Percentiles rank a stretch among this genome's conserved stretches.
phyloP scores from a whole-genome alignment of 92 coral and sea anemone genomes.

The Virgularia gustaviana region DNA sequence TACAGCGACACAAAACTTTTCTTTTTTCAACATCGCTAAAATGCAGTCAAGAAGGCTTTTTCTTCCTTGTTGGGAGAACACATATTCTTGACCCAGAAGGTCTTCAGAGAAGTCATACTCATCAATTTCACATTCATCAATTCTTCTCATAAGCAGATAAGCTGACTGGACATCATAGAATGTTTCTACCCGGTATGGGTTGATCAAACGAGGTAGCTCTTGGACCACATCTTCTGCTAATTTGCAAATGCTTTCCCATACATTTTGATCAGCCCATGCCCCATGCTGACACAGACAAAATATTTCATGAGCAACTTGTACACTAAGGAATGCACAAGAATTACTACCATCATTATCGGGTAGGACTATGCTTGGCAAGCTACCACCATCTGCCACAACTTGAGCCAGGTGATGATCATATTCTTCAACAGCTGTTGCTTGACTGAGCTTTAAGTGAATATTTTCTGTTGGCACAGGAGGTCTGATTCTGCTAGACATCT shows the following conservation, averaged over 20 bases:
- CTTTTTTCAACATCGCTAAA: background rate
- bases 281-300: background rate
- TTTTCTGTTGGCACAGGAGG: constrained; percentile 4
- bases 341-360: constrained; percentile 20
- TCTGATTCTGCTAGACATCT: background rate
- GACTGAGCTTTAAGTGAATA: constrained; percentile 18
- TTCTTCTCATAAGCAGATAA: constrained; percentile 12
- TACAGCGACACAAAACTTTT: constrained; percentile 8
- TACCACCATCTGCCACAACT: background rate
- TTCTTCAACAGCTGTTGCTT: too few species aligned
- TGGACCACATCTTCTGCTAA: constrained; percentile 12
- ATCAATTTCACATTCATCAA: background rate
- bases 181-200: constrained; percentile 10
- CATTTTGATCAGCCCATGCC: background rate
- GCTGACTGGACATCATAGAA: constrained; percentile 25
- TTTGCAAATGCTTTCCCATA: constrained; percentile 2
- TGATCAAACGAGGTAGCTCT: constrained; percentile 19
- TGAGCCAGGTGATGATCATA: background rate
- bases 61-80: constrained; percentile 25
- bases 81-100: constrained; percentile 9
- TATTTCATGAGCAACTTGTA: constrained; percentile 24
- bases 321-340: constrained; percentile 28
- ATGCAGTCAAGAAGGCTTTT: background rate
- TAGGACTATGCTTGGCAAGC: background rate
- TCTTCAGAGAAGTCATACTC: constrained; percentile 26